Percentiles rank a stretch among this genome's conserved stretches.
These are phyloP conservation scores for Dyspetes luteomarginatus DNA, from an alignment of 2,888 invertebrate species.

Conservation along the genomic window DNA sequence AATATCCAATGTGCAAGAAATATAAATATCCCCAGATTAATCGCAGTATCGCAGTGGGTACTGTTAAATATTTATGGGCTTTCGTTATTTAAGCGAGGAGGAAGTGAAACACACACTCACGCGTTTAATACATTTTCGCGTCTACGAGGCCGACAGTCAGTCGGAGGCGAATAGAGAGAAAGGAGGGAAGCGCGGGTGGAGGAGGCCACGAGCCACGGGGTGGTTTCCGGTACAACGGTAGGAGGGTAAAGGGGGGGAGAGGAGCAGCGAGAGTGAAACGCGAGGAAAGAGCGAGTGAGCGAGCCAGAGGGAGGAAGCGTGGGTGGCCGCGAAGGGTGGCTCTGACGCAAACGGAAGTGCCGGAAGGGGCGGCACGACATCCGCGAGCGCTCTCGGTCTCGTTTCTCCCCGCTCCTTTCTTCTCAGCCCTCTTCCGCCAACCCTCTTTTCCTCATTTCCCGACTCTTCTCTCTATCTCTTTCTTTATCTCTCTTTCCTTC, in stretches of 20 bases:
- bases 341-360: conserved; percentile 66
- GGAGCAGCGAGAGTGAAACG: conserved; percentile 18
- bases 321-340: conserved; percentile 51
- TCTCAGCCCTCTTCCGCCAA: not conserved
- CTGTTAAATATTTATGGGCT: conserved; percentile 25
- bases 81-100: conserved; percentile 23
- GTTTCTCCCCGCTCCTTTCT: conserved; percentile 22
- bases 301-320: conserved; percentile 53
- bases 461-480: conserved; percentile 21
- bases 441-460: conserved; percentile 28
- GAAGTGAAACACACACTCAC: conserved; percentile 8
- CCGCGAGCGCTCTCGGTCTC: conserved; percentile 45
- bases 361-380: conserved; percentile 61
- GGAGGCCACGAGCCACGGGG: conserved; percentile 48
- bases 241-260: conserved; percentile 29
- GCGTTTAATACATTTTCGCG: conserved; percentile 28
- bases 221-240: conserved; percentile 62
- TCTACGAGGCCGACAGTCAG: conserved; percentile 27
- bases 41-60: conserved; percentile 1
- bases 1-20: too few species aligned
- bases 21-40: conserved; percentile 1
- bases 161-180: not conserved
- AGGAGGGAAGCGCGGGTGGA: not conserved
- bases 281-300: conserved; percentile 22
- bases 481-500: conserved; percentile 6